Base-by-base conservation (phyloP, 2,888 invertebrate species). In the Leucoptera coffeella region DNA sequence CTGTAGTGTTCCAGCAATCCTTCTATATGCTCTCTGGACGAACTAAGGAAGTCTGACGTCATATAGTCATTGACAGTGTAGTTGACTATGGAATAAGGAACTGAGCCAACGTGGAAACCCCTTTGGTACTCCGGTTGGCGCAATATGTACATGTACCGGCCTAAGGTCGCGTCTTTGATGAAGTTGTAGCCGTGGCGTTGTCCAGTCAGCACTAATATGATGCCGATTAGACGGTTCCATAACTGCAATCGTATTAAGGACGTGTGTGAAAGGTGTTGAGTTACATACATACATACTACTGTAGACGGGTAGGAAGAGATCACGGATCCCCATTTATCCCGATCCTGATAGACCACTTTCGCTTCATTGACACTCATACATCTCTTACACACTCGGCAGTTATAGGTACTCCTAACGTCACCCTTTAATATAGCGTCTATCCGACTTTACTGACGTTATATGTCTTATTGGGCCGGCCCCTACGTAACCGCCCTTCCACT, bases 111-210 rank as follows among this genome's bases (percentile, higher is more conserved):
- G 29, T 69, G 67, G 3, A 69, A 29, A 0, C 65, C 67, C 8
- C 38, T 42, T 36, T 51, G 59, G 1, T 62, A 38, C 11, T 51
- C 50, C 1, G 52, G 14, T 0, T 35, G 14, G 31, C 46, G 65
- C 5, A 27, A 35, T 6, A 8, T 22, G 12, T 8, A 11, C 7
- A 11, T 10, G 11, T 3, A 5, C 7, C 13, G 7, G 1, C 55
- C 62, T 1, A 50, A 31, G 0, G 29, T 7, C 0, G n/a, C 49
- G 33, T 67, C 61, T 2, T 33, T 37, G 0, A 69, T 43, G 39
- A 57, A 64, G 32, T 69, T 69, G 45, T 67, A 67, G 0, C 41
- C 60, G 24, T 67, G 65, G 27, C 37, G 43, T 34, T 58, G 61
- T 28, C 56, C 40, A 3, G 57, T 41, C 10, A 62, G 24, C 20